These are phyloP conservation scores for Malurus splendens DNA, from an alignment of 2,797 vertebrate genomes.

Conservation along the genomic window DNA sequence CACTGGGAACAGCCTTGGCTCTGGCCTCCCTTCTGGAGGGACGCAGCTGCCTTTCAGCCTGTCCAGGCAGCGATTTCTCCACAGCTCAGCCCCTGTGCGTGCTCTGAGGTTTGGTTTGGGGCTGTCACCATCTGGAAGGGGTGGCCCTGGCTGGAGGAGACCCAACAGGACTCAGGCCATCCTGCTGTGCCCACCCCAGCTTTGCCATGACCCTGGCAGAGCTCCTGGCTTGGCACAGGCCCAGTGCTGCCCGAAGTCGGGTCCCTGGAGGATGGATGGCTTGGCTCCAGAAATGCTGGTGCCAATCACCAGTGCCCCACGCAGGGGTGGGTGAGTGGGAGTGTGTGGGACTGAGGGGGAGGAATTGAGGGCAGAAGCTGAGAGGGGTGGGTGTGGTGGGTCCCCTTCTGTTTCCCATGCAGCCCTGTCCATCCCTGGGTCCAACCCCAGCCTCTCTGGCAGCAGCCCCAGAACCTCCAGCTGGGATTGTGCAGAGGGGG, in stretches of 20 bases:
- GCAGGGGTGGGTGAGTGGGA: not conserved
- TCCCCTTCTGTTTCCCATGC: not conserved
- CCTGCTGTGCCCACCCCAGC: accelerated
- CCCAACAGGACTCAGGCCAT: not conserved
- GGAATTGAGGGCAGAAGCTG: accelerated
- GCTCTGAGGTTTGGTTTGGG: not conserved
- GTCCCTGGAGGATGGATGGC: not conserved
- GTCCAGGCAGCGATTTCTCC: not conserved
- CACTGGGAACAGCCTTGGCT: accelerated
- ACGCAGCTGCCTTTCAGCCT: not conserved
- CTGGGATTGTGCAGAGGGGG: not conserved
- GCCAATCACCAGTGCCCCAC: accelerated
- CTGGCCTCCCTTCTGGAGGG: not conserved
- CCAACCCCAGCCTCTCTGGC: not conserved
- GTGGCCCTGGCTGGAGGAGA: not conserved
- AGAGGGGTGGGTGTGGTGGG: accelerated
- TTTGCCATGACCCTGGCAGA: not conserved
- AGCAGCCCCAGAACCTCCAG: not conserved
- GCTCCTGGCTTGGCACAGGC: accelerated
- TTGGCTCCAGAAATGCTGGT: not conserved
- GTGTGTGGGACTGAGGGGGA: not conserved
- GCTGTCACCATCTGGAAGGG: not conserved
- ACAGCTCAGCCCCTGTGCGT: accelerated
- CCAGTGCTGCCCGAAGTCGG: not conserved
- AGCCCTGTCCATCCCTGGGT: too few species aligned